Percentiles rank a stretch among this genome's conserved stretches.
Conservation (phyloP, 2,888 invertebrate genomes). For the Dysmachus trigonus region DNA sequence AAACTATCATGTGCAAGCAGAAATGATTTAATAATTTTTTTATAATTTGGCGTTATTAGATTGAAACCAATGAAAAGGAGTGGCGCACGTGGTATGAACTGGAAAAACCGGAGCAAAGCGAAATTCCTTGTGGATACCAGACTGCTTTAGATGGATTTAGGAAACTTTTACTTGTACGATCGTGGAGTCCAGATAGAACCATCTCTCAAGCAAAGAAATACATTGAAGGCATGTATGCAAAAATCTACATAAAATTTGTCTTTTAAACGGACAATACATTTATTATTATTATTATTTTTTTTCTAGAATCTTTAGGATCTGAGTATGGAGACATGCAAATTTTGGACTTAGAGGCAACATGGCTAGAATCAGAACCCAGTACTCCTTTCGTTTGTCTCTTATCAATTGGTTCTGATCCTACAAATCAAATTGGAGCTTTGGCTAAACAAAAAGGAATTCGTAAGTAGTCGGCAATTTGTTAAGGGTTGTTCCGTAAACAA, state of each 20-base stretch:
- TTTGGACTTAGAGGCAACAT: slow-evolving; percentile 88
- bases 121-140: slow-evolving; percentile 89
- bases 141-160: slow-evolving; percentile 87
- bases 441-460: slow-evolving; percentile 87
- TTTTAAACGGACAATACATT: background rate
- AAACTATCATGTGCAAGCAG: background rate
- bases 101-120: slow-evolving; percentile 90
- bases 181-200: slow-evolving; percentile 95
- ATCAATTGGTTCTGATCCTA: slow-evolving; percentile 96
- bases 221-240: slow-evolving; percentile 73
- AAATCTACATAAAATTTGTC: background rate
- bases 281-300: background rate
- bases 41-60: slow-evolving; percentile 64
- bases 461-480: no score
- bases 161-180: slow-evolving; percentile 85
- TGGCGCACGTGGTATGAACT: slow-evolving; percentile 93
- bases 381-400: slow-evolving; percentile 92
- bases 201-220: slow-evolving; percentile 92
- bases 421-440: slow-evolving; percentile 87
- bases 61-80: slow-evolving; percentile 84
- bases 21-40: background rate
- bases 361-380: slow-evolving; percentile 87
- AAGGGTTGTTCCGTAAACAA: no score
- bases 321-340: slow-evolving; percentile 93
- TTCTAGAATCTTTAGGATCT: slow-evolving; percentile 79